phyloP scores from a whole-genome alignment of 2,113 vertebrate genomes.

The Sakesphorus luctuosus region DNA sequence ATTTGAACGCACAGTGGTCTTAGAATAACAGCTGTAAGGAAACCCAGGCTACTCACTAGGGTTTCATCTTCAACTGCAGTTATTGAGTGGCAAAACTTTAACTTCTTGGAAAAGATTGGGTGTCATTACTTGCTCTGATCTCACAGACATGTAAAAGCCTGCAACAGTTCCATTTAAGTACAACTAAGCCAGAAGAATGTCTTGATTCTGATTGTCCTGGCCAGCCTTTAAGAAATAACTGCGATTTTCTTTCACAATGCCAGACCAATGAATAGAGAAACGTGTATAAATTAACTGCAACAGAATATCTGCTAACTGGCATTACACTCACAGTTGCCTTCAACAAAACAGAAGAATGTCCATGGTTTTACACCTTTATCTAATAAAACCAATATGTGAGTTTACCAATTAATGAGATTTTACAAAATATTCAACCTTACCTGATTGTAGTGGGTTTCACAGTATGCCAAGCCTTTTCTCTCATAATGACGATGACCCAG shows the following conservation, averaged over 20 bases:
- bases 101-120: neutral
- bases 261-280: neutral
- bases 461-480: slow-evolving; percentile 95
- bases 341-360: neutral
- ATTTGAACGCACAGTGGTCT: neutral
- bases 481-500: slow-evolving; percentile 98
- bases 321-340: neutral
- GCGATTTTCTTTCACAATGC: neutral
- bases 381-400: neutral
- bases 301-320: neutral
- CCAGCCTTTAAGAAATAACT: neutral
- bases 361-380: neutral
- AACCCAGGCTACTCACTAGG: neutral
- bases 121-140: neutral
- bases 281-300: neutral
- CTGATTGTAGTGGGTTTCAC: slow-evolving; percentile 99
- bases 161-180: neutral
- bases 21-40: neutral
- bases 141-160: neutral
- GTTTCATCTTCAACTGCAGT: neutral
- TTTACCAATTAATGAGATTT: neutral
- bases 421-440: slow-evolving; percentile 62
- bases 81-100: neutral
- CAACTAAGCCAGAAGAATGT: neutral
- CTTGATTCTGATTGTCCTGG: neutral